A percentile compares a stretch with the other conserved stretches of the same genome.
phyloP scores from a whole-genome alignment of 1,140 invertebrate species.

The Drosophila parvula region DNA sequence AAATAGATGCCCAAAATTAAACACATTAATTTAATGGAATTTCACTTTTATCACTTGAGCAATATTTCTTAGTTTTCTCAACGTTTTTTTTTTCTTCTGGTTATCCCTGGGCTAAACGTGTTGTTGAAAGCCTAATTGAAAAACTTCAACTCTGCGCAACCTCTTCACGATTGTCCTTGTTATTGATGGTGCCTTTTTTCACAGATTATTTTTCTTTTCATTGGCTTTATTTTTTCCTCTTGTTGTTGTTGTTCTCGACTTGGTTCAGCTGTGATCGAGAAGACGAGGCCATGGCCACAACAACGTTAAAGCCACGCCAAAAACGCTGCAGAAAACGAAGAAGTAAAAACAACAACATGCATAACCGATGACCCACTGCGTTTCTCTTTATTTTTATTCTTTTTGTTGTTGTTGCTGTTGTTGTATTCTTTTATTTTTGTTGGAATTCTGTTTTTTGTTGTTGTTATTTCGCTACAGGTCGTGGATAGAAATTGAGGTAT shows the following conservation, averaged over 20 bases:
- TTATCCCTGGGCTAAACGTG: constrained; percentile 22
- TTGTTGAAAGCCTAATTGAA: constrained; percentile 40
- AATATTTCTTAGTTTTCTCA: neutral
- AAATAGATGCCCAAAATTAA: neutral
- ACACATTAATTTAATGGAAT: constrained; percentile 2
- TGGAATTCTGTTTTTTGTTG: constrained; percentile 33
- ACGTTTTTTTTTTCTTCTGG: neutral
- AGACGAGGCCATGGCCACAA: constrained; percentile 58
- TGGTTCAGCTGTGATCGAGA: constrained; percentile 54
- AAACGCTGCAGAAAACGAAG: constrained; percentile 16
- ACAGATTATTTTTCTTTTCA: constrained; percentile 29
- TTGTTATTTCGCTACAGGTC: constrained; percentile 69
- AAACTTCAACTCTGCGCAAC: constrained; percentile 32
- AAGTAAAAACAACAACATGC: constrained; percentile 47
- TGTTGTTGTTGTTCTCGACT: constrained; percentile 6
- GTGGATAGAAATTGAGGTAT: constrained; percentile 81
- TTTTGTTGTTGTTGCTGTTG: constrained; percentile 40
- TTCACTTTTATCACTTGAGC: constrained; percentile 12
- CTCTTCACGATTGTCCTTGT: constrained; percentile 60
- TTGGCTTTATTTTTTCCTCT: constrained; percentile 21
- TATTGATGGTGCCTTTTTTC: constrained; percentile 57
- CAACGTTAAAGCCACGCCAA: constrained; percentile 39
- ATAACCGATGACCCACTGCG: constrained; percentile 80
- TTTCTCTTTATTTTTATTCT: constrained; percentile 74
- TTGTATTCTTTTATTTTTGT: constrained; percentile 32